Evolutionary conservation across 2,888 invertebrate genomes (phyloP).

Genomic region (Tholera decimalis): DNA sequence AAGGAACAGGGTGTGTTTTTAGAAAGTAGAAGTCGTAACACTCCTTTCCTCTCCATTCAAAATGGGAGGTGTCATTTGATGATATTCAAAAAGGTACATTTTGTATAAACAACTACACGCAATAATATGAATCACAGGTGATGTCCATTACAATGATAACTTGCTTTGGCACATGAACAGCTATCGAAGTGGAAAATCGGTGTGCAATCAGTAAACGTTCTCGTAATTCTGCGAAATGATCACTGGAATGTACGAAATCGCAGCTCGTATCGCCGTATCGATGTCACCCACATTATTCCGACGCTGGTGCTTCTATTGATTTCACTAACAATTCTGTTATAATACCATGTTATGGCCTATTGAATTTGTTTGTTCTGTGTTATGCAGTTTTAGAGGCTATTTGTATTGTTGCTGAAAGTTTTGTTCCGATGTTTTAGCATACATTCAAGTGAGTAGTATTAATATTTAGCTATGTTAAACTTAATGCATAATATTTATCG

Average conservation of each 20-base stretch:
- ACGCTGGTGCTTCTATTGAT: slow-evolving; percentile 40
- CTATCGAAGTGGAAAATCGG: slow-evolving; percentile 32
- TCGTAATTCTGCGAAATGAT: slow-evolving; percentile 39
- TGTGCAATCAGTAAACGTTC: slow-evolving; percentile 32
- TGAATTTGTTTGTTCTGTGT: slow-evolving; percentile 12
- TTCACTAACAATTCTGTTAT: slow-evolving; percentile 27
- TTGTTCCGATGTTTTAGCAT: neutral
- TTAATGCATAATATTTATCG: too few species aligned
- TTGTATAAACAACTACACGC: too few species aligned
- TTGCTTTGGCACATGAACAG: slow-evolving; percentile 27
- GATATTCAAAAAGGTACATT: too few species aligned
- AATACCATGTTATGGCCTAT: slow-evolving; percentile 22
- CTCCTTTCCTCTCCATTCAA: too few species aligned
- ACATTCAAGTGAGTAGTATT: neutral
- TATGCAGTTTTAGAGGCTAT: slow-evolving; percentile 3
- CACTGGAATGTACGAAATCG: slow-evolving; percentile 43
- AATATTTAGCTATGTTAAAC: too few species aligned
- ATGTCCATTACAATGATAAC: slow-evolving; percentile 14
- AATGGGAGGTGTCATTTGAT: too few species aligned
- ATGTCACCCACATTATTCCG: slow-evolving; percentile 28
- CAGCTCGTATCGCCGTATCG: slow-evolving; percentile 9
- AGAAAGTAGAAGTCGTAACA: too few species aligned
- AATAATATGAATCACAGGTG: slow-evolving; percentile 7
- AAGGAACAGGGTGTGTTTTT: too few species aligned
- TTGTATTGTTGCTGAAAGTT: slow-evolving; percentile 1